phyloP scores from a whole-genome alignment of 2,888 invertebrate species.

The Amiota mariae region DNA sequence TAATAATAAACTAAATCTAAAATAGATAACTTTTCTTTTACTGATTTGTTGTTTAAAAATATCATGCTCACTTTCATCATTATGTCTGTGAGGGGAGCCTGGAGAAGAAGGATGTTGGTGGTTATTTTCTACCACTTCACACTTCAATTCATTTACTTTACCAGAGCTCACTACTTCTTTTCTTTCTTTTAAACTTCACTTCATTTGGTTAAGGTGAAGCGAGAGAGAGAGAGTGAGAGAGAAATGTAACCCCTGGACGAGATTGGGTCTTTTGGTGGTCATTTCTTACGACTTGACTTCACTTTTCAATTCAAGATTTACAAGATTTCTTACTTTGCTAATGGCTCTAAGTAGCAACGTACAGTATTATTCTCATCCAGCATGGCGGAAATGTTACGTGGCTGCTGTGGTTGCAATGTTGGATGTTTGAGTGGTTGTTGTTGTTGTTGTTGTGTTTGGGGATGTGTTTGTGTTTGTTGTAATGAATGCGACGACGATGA shows the following conservation, averaged over 20 bases:
- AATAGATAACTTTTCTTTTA: slow-evolving; percentile 10
- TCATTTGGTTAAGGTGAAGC: too few relatives aligned
- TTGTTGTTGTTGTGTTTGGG: slow-evolving; percentile 48
- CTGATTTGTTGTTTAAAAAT: slow-evolving; percentile 2
- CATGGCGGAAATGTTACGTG: slow-evolving; percentile 79
- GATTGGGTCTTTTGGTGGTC: too few relatives aligned
- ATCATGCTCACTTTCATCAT: not conserved
- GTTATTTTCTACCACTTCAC: too few relatives aligned
- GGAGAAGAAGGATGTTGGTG: too few relatives aligned
- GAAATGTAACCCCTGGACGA: too few relatives aligned
- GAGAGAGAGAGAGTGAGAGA: too few relatives aligned
- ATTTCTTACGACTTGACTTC: slow-evolving; percentile 37
- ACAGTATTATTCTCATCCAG: slow-evolving; percentile 89
- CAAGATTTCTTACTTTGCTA: slow-evolving; percentile 62
- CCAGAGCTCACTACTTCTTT: too few relatives aligned
- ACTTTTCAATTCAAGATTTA: slow-evolving; percentile 44
- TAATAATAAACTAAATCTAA: too few relatives aligned
- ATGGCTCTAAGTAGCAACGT: slow-evolving; percentile 87
- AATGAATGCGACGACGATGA: slow-evolving; percentile 67
- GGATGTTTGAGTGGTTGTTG: slow-evolving; percentile 34
- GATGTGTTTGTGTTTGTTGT: slow-evolving; percentile 44
- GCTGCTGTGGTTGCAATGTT: slow-evolving; percentile 51
- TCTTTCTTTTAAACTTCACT: too few relatives aligned
- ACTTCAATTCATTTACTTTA: too few relatives aligned
- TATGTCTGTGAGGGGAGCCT: too few relatives aligned